Base-by-base conservation (phyloP, 1,140 invertebrate species). In the Nixonia krombeini region DNA sequence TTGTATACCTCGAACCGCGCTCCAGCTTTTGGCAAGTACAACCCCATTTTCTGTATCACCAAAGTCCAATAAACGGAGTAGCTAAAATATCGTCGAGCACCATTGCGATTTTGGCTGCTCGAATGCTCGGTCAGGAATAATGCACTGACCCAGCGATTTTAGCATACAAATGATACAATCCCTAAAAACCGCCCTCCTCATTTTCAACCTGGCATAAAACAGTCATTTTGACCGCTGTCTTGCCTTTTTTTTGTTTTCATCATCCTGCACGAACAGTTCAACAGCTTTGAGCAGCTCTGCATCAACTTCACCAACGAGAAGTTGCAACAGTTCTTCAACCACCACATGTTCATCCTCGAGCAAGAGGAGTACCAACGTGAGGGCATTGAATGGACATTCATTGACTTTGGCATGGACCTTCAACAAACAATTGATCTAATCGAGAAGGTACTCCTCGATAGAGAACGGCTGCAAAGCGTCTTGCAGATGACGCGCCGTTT, bases 221-320 rank as follows among this genome's bases (percentile, higher is more conserved):
- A 66, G 70, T 73, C 42, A 53, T 65, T 49, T 65, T 81, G 83
- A 84, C 77, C 42, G 75, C 83, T 85, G 83, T 75, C 71, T 79
- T 80, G 73, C 72, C 72, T 69, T 67, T 77, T n/a, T 68, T 79
- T 59, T 74, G 70, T 78, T 77, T 80, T 70, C 70, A 70, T 70
- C 58, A 52, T 67, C 67, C 71, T 67, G 58, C 71, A 75, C 75
- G 76, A 75, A 78, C 80, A 86, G 84, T 84, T 83, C 82, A 84
- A 86, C 82, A 85, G 84, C 69, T 86, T 86, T 72, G 84, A 86
- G 67, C 84, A 86, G 67, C 79, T 86, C 62, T 87, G 92, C 85
- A 93, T 93, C 87, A 92, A 92, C 86, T 92, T 91, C 85, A 91
- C 90, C 77, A 92, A 92, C 80, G 90, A 91, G 81, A 88, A 90